These are phyloP conservation scores for Thryonomys swinderianus DNA, from an alignment of 2,113 vertebrate species.

Conservation along the genomic window DNA sequence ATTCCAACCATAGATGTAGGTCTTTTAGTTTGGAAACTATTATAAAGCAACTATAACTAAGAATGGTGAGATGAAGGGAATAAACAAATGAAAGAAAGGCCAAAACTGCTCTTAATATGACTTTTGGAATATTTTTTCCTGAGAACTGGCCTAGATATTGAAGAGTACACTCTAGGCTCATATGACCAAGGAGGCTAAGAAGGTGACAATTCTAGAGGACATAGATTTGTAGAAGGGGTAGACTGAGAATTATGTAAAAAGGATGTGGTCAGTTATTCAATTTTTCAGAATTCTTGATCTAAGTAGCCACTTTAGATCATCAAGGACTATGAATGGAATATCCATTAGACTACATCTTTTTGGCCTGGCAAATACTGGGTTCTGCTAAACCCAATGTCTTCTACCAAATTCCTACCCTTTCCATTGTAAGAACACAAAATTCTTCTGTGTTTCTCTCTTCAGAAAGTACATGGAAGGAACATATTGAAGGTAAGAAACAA, in stretches of 20 bases:
- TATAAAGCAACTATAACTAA: neutral
- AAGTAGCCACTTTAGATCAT: neutral
- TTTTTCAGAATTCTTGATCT: neutral
- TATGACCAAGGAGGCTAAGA: neutral
- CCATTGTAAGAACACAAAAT: neutral
- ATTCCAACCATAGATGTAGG: neutral
- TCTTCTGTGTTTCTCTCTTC: neutral
- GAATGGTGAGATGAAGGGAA: neutral
- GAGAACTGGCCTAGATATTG: neutral
- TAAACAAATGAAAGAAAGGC: neutral
- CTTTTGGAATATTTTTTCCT: slow-evolving; percentile 18
- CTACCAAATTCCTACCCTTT: neutral
- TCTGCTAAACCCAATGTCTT: neutral
- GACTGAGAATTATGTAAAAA: neutral
- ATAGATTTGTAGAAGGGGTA: neutral
- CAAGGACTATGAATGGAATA: neutral
- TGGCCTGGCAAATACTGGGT: neutral
- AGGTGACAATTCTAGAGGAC: neutral
- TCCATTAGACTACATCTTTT: neutral
- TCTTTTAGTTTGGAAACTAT: neutral
- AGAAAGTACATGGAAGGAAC: neutral
- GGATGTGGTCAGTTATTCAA: neutral
- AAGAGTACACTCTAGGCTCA: neutral
- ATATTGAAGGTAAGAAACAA: neutral
- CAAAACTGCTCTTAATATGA: neutral